Evolutionary conservation across 2,113 vertebrate genomes (phyloP), one percentile per base, ranked within the genome.

Genomic region (Opisthocomus hoazin): DNA sequence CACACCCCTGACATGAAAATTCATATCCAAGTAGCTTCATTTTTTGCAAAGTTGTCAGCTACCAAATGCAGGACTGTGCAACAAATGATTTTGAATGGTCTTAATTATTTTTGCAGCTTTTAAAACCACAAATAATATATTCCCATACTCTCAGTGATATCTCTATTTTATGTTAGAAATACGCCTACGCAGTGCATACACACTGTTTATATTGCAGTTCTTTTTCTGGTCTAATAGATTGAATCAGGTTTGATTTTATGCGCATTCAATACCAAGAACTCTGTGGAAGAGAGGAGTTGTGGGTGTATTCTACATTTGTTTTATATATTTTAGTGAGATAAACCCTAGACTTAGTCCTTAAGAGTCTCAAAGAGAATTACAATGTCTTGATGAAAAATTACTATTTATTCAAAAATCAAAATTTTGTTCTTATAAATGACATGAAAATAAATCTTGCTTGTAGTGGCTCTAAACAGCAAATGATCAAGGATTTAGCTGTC

Each of bases 311-410:
- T 51, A 1, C 65, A 24, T 51, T 93, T 90, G 18, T 6, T 87
- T 92, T 84, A n/a, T 76, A 4, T 58, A 73, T 93, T 96, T 89
- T 71, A 91, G 41, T 34, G 69, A 89, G 64, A 78, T 89, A 94
- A 95, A 93, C 32, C 32, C 50, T 73, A 75, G 85, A 68, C 65
- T 92, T 91, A 94, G 88, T 54, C 84, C 54, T 39, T 89, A 84
- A 94, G 84, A 92, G 54, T 91, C 92, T 91, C 84, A 84, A 78
- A 79, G 84, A 79, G 89, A 95, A 94, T 95, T 97, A 83, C 69
- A 79, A 22, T 51, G 37, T 84, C 95, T 75, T 89, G 80, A 89
- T 93, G 92, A 96, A 93, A 95, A 96, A 91, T 92, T 82, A n/a
- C 77, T 95, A 12, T 96, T 89, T 93, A 65, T 91, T 91, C 61